These are phyloP conservation scores for Linnaemya tessellans DNA, from an alignment of 2,888 invertebrate genomes.

Conservation along the genomic window DNA sequence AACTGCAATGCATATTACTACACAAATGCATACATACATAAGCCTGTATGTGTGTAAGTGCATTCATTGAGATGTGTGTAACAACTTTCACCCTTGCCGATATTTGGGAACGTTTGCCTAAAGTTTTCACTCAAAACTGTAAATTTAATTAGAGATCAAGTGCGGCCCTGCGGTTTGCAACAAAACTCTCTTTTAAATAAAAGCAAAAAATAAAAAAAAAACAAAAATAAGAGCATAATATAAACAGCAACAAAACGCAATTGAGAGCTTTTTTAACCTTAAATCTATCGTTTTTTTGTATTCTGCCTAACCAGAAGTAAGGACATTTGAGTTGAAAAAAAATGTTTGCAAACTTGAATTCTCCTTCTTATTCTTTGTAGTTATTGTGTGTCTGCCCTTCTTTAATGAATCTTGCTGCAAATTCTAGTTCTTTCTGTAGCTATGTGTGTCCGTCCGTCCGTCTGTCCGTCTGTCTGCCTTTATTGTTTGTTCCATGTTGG, in stretches of 20 bases:
- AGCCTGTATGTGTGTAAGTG: too few relatives aligned
- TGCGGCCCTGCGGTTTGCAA: neutral
- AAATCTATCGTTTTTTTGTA: neutral
- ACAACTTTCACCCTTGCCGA: neutral
- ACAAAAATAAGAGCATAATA: neutral
- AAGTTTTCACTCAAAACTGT: slow-evolving; percentile 31
- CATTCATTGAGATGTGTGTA: neutral
- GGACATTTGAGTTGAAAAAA: slow-evolving; percentile 78
- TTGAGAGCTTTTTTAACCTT: slow-evolving; percentile 41
- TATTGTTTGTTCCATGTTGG: slow-evolving; percentile 52
- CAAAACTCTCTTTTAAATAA: neutral
- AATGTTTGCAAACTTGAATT: slow-evolving; percentile 52
- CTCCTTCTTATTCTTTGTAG: slow-evolving; percentile 24
- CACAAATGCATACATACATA: neutral
- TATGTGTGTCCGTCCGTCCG: neutral
- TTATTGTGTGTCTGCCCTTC: slow-evolving; percentile 41
- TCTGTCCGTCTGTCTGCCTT: neutral
- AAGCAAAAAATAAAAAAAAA: neutral
- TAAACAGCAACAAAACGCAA: slow-evolving; percentile 8
- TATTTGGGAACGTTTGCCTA: neutral
- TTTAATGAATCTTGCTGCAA: slow-evolving; percentile 54
- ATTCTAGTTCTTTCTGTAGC: slow-evolving; percentile 61
- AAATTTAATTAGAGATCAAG: slow-evolving; percentile 34
- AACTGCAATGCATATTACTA: too few relatives aligned
- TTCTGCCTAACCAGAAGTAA: slow-evolving; percentile 64